Conservation (phyloP, 1,140 invertebrate genomes). For the Diabrotica undecimpunctata region DNA sequence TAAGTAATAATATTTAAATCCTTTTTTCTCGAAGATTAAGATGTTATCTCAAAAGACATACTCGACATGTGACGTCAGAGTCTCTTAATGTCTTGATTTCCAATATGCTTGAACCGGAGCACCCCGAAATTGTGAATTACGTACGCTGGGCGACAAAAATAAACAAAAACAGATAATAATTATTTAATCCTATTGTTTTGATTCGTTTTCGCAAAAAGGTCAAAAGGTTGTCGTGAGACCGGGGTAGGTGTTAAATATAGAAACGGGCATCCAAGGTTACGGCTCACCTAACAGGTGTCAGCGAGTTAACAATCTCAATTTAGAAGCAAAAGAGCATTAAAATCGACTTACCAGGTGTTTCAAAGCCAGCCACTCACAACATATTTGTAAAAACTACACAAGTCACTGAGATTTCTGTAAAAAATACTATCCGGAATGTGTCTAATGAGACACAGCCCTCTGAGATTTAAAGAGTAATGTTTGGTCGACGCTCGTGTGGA, state of each 20-base stretch:
- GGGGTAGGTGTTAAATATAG: conserved; percentile 2
- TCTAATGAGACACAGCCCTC: background rate
- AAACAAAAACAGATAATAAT: background rate
- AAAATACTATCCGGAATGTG: background rate
- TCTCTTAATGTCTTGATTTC: background rate
- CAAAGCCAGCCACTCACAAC: background rate
- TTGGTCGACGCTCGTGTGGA: background rate
- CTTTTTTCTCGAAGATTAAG: too few species aligned
- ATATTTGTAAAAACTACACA: background rate
- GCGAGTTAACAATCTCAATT: background rate
- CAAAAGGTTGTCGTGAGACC: background rate
- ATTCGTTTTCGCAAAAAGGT: background rate
- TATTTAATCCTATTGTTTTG: background rate
- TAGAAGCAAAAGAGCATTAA: background rate
- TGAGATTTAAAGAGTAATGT: background rate
- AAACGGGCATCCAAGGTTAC: background rate
- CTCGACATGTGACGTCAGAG: background rate
- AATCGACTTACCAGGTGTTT: background rate
- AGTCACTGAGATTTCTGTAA: background rate
- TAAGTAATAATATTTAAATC: too few species aligned
- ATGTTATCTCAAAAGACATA: background rate
- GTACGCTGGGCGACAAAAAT: background rate
- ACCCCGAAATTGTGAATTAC: background rate
- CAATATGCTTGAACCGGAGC: background rate
- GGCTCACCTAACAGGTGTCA: conserved; percentile 1